Evolutionary conservation across 2,888 invertebrate genomes (phyloP).

Genomic region (Ashinkailepas kermadecensis): DNA sequence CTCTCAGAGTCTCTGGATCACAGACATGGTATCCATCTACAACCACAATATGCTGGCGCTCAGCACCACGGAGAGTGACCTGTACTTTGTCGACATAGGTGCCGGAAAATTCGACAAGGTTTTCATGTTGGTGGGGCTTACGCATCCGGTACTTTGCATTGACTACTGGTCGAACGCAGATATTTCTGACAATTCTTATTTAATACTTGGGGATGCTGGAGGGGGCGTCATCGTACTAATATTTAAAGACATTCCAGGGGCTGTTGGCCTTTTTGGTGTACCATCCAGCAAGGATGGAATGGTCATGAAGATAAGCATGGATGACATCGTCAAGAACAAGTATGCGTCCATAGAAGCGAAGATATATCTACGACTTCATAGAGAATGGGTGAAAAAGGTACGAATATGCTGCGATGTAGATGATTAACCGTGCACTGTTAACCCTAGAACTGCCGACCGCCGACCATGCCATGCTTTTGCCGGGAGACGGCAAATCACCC

Average conservation of each 20-base stretch:
- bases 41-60: conserved; percentile 70
- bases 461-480: too few relatives aligned
- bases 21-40: conserved; percentile 63
- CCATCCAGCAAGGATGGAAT: conserved; percentile 4
- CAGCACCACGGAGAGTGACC: conserved; percentile 65
- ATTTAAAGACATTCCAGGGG: conserved; percentile 53
- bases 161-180: conserved; percentile 56
- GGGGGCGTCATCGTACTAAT: conserved; percentile 55
- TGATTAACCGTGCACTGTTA: too few relatives aligned
- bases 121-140: conserved; percentile 54
- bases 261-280: conserved; percentile 46
- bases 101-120: conserved; percentile 58
- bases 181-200: conserved; percentile 46
- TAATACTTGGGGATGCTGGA: conserved; percentile 65
- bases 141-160: conserved; percentile 51
- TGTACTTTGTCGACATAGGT: conserved; percentile 71
- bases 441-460: too few relatives aligned
- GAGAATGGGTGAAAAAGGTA: conserved; percentile 54
- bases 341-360: not conserved
- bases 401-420: too few relatives aligned
- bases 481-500: too few relatives aligned
- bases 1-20: conserved; percentile 50
- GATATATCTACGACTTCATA: conserved; percentile 47
- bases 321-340: not conserved
- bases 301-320: not conserved